phyloP scores from a whole-genome alignment of 2,797 vertebrate species.

The Artibeus lituratus region DNA sequence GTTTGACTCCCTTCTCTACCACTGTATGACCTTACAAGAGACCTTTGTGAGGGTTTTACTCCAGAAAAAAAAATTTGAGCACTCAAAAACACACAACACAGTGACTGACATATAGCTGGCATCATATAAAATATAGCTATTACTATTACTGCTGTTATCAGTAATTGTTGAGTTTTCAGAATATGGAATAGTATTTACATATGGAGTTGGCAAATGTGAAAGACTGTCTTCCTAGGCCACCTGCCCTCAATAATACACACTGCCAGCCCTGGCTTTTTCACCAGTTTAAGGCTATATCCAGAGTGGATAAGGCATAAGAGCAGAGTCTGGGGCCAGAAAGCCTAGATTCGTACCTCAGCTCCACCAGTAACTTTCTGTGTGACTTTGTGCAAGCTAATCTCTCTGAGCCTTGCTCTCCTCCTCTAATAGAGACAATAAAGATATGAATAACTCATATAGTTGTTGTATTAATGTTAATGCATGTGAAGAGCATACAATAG shows the following conservation, averaged over 20 bases:
- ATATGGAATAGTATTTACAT: background rate
- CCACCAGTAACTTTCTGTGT: background rate
- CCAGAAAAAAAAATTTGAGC: background rate
- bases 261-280: background rate
- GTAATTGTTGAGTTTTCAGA: background rate
- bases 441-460: background rate
- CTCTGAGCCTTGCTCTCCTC: background rate
- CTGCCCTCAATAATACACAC: background rate
- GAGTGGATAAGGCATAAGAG: background rate
- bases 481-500: background rate
- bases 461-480: background rate
- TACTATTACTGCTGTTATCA: background rate
- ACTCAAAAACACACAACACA: background rate
- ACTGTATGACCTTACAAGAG: background rate
- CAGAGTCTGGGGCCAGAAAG: background rate
- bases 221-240: background rate
- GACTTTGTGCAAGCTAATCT: background rate
- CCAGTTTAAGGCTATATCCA: background rate
- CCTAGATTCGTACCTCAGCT: background rate
- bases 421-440: background rate
- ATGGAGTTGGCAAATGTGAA: background rate
- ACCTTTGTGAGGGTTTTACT: background rate
- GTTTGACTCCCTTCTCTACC: background rate
- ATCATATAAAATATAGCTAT: background rate
- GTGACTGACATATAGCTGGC: background rate